phyloP scores from a whole-genome alignment of 2,797 vertebrate species.

The Rhodeus uyekii region DNA sequence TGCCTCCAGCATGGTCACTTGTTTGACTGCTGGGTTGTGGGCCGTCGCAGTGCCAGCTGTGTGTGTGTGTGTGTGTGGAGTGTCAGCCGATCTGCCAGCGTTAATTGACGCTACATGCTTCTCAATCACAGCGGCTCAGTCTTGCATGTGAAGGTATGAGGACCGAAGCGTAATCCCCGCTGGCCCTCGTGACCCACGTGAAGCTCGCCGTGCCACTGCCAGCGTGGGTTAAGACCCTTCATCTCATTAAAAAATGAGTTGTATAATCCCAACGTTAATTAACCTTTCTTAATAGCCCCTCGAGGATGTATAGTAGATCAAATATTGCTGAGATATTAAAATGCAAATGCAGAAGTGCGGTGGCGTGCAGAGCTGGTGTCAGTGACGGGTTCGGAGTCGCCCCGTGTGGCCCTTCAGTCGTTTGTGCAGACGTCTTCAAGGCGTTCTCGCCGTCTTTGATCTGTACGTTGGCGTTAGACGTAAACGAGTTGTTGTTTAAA shows the following conservation, averaged over 20 bases:
- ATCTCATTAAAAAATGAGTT: slow-evolving; percentile 55
- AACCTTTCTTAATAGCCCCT: slow-evolving; percentile 65
- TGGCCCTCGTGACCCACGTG: neutral
- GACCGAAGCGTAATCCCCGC: neutral
- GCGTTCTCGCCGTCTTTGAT: neutral
- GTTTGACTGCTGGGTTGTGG: neutral
- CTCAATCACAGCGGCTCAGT: neutral
- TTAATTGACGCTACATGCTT: neutral
- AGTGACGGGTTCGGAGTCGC: slow-evolving; percentile 57
- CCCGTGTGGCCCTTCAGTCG: slow-evolving; percentile 60
- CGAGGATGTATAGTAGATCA: slow-evolving; percentile 58
- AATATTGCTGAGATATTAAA: slow-evolving; percentile 57
- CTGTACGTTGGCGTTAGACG: neutral
- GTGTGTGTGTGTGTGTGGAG: neutral
- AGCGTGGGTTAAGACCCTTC: slow-evolving; percentile 32
- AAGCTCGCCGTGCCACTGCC: neutral
- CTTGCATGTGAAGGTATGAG: neutral
- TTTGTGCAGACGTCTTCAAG: slow-evolving; percentile 19
- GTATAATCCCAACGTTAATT: slow-evolving; percentile 68
- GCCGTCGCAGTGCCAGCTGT: neutral
- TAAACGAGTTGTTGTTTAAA: neutral
- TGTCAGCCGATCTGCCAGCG: neutral
- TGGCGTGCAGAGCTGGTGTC: slow-evolving; percentile 33
- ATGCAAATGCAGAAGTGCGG: slow-evolving; percentile 61
- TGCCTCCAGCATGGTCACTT: neutral